phyloP scores from a whole-genome alignment of 2,797 vertebrate species.

The Poeciliopsis gracilis region DNA sequence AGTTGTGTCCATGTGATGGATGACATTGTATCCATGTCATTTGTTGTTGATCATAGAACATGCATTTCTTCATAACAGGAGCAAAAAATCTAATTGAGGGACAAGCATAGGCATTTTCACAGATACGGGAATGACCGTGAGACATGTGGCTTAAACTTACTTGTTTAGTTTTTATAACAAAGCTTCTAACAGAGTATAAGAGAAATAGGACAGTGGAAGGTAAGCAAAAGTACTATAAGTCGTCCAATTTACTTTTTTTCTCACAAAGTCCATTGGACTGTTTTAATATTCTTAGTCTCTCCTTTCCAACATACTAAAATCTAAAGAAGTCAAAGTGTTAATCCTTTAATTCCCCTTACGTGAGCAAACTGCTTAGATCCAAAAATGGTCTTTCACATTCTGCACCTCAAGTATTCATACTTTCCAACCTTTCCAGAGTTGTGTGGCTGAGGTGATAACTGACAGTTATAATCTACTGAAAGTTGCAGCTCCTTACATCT shows the following conservation, averaged over 20 bases:
- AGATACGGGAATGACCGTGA: not conserved
- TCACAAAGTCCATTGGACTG: not conserved
- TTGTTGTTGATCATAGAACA: not conserved
- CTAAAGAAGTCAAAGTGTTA: not conserved
- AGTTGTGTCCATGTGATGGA: not conserved
- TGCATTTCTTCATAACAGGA: not conserved
- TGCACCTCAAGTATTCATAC: not conserved
- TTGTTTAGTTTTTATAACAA: not conserved
- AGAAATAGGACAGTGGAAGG: not conserved
- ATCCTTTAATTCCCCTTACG: not conserved
- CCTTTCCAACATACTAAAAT: not conserved
- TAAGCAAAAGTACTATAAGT: no score
- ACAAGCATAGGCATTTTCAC: not conserved
- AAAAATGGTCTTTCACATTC: not conserved
- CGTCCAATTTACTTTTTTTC: not conserved
- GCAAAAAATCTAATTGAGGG: not conserved
- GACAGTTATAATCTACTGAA: not conserved
- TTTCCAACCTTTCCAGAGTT: not conserved
- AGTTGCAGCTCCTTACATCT: not conserved
- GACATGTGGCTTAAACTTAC: not conserved
- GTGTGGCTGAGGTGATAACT: not conserved
- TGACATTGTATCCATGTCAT: no score
- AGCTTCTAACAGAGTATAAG: not conserved
- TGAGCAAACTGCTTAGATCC: not conserved
- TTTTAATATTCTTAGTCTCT: not conserved